Percentiles rank a stretch among this genome's conserved stretches.
These are phyloP conservation scores for Drosophila paulistorum DNA, from an alignment of 1,140 invertebrate genomes.

Conservation along the genomic window DNA sequence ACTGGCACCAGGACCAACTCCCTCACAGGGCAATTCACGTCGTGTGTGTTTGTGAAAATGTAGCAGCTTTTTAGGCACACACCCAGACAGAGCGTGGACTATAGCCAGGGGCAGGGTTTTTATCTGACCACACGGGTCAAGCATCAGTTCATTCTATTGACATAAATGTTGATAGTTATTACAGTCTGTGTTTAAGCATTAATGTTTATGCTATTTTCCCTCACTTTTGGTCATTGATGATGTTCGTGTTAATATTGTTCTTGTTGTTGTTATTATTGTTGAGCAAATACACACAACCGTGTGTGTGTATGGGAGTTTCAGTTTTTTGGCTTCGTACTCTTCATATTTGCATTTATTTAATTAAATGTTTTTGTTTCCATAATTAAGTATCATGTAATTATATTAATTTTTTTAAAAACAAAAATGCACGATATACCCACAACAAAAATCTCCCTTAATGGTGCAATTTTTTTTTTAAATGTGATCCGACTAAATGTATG, in stretches of 20 bases:
- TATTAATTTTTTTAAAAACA: slow-evolving; percentile 30
- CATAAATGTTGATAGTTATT: slow-evolving; percentile 81
- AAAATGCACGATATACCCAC: background rate
- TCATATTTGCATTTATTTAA: slow-evolving; percentile 59
- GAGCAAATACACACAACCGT: slow-evolving; percentile 52
- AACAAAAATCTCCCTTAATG: background rate
- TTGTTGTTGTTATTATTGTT: slow-evolving; percentile 31
- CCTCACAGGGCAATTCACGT: slow-evolving; percentile 21
- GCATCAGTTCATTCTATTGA: slow-evolving; percentile 79
- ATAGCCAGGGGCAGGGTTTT: slow-evolving; percentile 35
- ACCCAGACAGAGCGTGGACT: background rate
- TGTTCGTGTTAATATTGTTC: slow-evolving; percentile 21
- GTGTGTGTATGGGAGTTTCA: slow-evolving; percentile 26
- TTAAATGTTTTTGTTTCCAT: slow-evolving; percentile 50
- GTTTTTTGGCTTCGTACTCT: slow-evolving; percentile 14
- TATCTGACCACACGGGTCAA: slow-evolving; percentile 73
- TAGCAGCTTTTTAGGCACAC: slow-evolving; percentile 23
- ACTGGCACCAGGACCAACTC: slow-evolving; percentile 10
- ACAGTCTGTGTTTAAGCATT: slow-evolving; percentile 71
- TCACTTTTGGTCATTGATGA: slow-evolving; percentile 28
- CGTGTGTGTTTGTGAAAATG: slow-evolving; percentile 16
- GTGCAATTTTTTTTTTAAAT: background rate
- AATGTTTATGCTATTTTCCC: slow-evolving; percentile 71
- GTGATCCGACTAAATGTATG: background rate
- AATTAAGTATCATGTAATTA: slow-evolving; percentile 39